Percentiles rank a stretch among this genome's conserved stretches.
These are phyloP conservation scores for Thecophora atra DNA, from an alignment of 2,888 invertebrate genomes.

Conservation along the genomic window DNA sequence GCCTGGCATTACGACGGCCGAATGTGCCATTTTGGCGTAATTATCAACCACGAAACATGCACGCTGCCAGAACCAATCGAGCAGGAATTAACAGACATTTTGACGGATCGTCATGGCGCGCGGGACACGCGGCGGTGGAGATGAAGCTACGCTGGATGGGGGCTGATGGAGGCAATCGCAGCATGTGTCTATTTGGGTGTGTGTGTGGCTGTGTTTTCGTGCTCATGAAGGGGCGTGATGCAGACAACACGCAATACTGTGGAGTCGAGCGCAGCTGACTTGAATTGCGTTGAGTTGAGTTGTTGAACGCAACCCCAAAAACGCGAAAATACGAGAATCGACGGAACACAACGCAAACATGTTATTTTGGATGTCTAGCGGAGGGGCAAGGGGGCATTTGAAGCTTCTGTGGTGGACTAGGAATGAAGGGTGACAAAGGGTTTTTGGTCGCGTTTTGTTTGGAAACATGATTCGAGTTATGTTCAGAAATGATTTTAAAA, in stretches of 20 bases:
- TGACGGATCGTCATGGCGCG: neutral
- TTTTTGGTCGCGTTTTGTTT: neutral
- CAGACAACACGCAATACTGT: conserved; percentile 10
- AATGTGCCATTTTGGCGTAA: conserved; percentile 36
- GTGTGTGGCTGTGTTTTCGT: neutral
- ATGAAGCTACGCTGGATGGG: neutral
- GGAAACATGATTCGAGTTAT: conserved; percentile 3
- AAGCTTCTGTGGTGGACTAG: neutral
- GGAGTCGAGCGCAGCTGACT: neutral
- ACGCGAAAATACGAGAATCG: conserved; percentile 16
- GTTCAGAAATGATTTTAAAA: conserved; percentile 13
- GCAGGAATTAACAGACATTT: neutral
- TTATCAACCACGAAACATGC: conserved; percentile 37
- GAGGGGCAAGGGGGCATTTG: neutral
- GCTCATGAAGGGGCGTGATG: conserved; percentile 10
- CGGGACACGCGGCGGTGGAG: neutral
- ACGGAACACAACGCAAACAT: conserved; percentile 16
- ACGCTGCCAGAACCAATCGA: conserved; percentile 13
- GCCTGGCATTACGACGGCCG: conserved; percentile 23
- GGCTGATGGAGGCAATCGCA: neutral
- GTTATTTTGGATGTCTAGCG: conserved; percentile 17
- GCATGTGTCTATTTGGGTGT: neutral
- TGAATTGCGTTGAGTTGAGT: neutral
- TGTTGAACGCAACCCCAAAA: conserved; percentile 19
- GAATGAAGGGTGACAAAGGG: neutral